Evolutionary conservation across 1,140 invertebrate species (phyloP).

Genomic region (Latrodectus geometricus): DNA sequence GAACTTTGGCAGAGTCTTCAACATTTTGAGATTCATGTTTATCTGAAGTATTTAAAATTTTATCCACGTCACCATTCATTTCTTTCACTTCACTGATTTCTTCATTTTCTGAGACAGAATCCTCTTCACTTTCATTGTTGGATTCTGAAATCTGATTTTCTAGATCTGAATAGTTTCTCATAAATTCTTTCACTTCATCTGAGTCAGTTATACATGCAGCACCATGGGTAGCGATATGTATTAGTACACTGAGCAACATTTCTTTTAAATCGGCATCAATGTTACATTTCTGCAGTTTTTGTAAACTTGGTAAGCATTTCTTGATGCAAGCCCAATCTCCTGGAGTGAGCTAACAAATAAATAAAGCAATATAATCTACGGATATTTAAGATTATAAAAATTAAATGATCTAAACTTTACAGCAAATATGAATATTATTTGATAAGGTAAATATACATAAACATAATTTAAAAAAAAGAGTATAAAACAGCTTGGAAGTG

Average conservation of each 20-base stretch:
- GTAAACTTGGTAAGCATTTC: slow-evolving; percentile 31
- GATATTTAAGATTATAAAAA: background rate
- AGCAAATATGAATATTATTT: too few relatives aligned
- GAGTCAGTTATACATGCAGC: slow-evolving; percentile 13
- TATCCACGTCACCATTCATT: background rate
- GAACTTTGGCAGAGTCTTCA: background rate
- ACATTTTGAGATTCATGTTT: background rate
- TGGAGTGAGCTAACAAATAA: slow-evolving; percentile 29
- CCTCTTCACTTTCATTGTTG: background rate
- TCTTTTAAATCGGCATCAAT: slow-evolving; percentile 41
- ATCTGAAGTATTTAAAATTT: background rate
- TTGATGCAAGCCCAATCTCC: slow-evolving; percentile 26
- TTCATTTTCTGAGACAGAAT: background rate
- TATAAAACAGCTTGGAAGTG: too few relatives aligned
- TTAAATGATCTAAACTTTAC: too few relatives aligned
- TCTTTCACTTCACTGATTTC: background rate
- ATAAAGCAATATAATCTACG: background rate
- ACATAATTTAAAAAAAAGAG: too few relatives aligned
- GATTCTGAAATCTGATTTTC: background rate
- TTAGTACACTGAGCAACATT: slow-evolving; percentile 26
- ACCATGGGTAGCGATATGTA: slow-evolving; percentile 43
- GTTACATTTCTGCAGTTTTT: slow-evolving; percentile 18
- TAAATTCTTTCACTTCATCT: background rate
- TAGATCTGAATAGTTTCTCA: background rate
- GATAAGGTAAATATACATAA: too few relatives aligned